Conservation (phyloP, 2,888 invertebrate species). For the Drosophila multiciliata region DNA sequence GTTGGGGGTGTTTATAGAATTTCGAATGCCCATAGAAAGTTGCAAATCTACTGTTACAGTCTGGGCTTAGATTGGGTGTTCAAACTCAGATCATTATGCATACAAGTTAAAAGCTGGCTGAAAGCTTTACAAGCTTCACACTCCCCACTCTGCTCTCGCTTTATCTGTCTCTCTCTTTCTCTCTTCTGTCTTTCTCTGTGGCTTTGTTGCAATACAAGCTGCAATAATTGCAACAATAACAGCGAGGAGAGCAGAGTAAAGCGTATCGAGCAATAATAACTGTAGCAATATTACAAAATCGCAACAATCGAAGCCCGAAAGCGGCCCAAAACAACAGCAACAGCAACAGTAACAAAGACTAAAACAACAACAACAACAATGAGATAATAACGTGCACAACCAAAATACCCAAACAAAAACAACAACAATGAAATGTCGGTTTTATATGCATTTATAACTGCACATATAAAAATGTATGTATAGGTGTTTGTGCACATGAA, state of each 20-base stretch:
- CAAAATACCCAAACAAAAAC: constrained; percentile 8
- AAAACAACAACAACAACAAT: constrained; percentile 32
- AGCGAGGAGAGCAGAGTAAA: constrained; percentile 61
- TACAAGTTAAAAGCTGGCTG: constrained; percentile 40
- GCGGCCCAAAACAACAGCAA: constrained; percentile 32
- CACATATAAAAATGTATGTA: neutral
- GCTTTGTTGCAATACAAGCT: constrained; percentile 72
- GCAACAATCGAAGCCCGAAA: constrained; percentile 48
- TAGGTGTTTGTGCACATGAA: neutral
- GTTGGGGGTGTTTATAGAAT: constrained; percentile 52
- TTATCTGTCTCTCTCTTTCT: constrained; percentile 9
- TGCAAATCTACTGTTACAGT: constrained; percentile 52
- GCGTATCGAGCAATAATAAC: constrained; percentile 73
- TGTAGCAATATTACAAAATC: constrained; percentile 78
- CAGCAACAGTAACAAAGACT: constrained; percentile 23
- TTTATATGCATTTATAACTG: constrained; percentile 40
- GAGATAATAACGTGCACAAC: constrained; percentile 46
- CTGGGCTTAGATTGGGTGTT: constrained; percentile 16
- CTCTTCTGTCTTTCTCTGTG: constrained; percentile 46
- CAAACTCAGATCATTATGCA: constrained; percentile 42
- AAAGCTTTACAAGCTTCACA: constrained; percentile 37
- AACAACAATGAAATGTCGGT: constrained; percentile 17
- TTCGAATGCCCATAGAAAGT: constrained; percentile 58
- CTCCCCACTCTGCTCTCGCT: neutral
- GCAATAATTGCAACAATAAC: constrained; percentile 73